Evolutionary conservation across 1,140 invertebrate species (phyloP).

Genomic region (Drosophila tani): DNA sequence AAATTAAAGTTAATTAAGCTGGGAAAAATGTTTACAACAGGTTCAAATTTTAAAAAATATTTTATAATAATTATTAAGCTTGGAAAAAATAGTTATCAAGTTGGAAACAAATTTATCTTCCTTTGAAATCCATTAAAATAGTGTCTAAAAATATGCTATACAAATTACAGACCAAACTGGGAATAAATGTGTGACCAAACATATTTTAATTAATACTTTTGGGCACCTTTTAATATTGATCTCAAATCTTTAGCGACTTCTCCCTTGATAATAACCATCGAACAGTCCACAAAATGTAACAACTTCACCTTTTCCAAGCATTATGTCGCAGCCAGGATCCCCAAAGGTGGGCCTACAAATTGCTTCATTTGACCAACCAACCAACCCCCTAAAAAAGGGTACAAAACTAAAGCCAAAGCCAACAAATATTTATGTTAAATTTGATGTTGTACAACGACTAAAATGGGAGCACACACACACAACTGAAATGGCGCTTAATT

Average conservation of each 20-base stretch:
- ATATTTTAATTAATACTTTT: too few relatives aligned
- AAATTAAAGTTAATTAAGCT: not conserved
- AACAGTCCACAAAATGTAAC: not conserved
- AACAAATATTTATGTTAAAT: slow-evolving; percentile 73
- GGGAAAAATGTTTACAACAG: not conserved
- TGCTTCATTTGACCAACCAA: slow-evolving; percentile 55
- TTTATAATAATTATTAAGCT: too few relatives aligned
- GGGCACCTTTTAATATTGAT: not conserved
- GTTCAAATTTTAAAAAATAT: not conserved
- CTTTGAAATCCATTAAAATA: too few relatives aligned
- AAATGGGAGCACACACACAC: slow-evolving; percentile 48
- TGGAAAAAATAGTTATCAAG: too few relatives aligned
- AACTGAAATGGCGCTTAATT: slow-evolving; percentile 80
- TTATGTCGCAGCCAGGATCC: not conserved
- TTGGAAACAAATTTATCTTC: too few relatives aligned
- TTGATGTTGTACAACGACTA: slow-evolving; percentile 69
- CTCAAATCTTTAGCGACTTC: not conserved
- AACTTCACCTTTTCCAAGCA: not conserved
- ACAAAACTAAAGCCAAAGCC: slow-evolving; percentile 52
- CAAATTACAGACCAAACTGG: too few relatives aligned
- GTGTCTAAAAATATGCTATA: too few relatives aligned
- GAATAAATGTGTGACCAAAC: too few relatives aligned
- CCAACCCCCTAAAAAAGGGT: slow-evolving; percentile 22
- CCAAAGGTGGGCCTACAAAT: slow-evolving; percentile 69
- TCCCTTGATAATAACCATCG: not conserved